A percentile compares a stretch with the other conserved stretches of the same genome.
Conservation (phyloP, 2,113 vertebrate genomes). For the Grammatotria lemairii region DNA sequence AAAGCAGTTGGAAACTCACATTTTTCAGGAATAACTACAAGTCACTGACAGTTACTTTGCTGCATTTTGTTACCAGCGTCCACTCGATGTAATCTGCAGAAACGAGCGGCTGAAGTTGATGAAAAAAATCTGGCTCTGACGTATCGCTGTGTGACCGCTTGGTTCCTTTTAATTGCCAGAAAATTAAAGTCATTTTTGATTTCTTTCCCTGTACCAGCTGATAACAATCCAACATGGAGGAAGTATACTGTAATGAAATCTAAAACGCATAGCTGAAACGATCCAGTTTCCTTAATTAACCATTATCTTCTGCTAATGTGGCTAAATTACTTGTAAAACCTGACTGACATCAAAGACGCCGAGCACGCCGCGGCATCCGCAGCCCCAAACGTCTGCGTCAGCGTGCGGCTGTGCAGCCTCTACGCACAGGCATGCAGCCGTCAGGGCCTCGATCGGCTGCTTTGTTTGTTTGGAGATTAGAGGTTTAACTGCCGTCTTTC, state of each 20-base stretch:
- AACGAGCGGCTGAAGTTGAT: not conserved
- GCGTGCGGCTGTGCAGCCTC: not conserved
- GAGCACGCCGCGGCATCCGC: not conserved
- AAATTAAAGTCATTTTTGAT: not conserved
- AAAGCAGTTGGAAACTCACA: not conserved
- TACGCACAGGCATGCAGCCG: not conserved
- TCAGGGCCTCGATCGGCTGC: not conserved
- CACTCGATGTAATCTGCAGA: conserved; percentile 16
- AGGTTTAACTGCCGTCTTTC: not conserved
- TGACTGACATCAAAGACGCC: not conserved
- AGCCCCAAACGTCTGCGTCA: rapidly evolving
- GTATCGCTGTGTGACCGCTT: not conserved
- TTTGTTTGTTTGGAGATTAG: not conserved
- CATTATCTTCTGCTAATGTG: not conserved
- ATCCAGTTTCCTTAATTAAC: not conserved
- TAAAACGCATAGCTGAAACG: not conserved
- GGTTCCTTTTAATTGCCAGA: not conserved
- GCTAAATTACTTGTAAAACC: not conserved
- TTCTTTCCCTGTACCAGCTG: not conserved
- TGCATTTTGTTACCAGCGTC: not conserved
- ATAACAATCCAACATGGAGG: not conserved
- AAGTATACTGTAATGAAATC: not conserved
- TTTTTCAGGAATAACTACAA: not conserved
- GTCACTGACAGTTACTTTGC: not conserved
- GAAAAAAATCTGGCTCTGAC: conserved; percentile 1